Evolutionary conservation across 92 coral and sea anemone species (phyloP), one percentile per base, ranked within the genome.

Genomic region (Umimayanthus chanpuru): DNA sequence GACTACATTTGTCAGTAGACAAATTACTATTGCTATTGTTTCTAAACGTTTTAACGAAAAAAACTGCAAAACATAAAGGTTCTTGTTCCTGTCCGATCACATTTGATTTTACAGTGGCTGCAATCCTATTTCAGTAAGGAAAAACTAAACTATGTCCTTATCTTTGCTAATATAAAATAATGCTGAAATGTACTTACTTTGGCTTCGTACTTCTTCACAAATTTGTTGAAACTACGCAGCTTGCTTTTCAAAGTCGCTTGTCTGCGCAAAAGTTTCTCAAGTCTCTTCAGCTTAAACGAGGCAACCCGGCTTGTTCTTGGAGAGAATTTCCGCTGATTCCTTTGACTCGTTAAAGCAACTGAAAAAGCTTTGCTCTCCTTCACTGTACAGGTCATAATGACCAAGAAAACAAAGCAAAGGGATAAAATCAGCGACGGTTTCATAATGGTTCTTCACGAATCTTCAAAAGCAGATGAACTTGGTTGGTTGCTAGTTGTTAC

Each of bases 181-280:
- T 61, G 1, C 1, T 61, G 15, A 18, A 32, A 2, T 14, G n/a
- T 66, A 41, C 76, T 82, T 43, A 82, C 86, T 55, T 66, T 82
- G 86, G 20, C 14, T 82, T 82, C 64, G 86, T 82, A 82, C 71
- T 82, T 82, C 76, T 82, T 82, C 23, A 82, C 6, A 44, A 82
- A 82, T 43, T 41, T 82, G 76, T 67, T 82, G 18, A 82, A 82
- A 58, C 86, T 82, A 9, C 3, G 76, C 58, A 82, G 76, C 1
- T 67, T 82, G 50, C 76, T 66, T 16, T 67, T 66, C 61, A 82
- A 25, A 5, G 50, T 82, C 9, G 30, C 39, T 67, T 21, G 26
- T 64, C 64, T 41, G 47, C 39, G 72, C 6, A 82, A 15, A 23
- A 82, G 20, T 66, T 82, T 43, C 18, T 40, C 76, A 1, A 82